These are phyloP conservation scores for Actinernus sp. DNA, from an alignment of 92 coral and sea anemone genomes.

Conservation along the genomic window DNA sequence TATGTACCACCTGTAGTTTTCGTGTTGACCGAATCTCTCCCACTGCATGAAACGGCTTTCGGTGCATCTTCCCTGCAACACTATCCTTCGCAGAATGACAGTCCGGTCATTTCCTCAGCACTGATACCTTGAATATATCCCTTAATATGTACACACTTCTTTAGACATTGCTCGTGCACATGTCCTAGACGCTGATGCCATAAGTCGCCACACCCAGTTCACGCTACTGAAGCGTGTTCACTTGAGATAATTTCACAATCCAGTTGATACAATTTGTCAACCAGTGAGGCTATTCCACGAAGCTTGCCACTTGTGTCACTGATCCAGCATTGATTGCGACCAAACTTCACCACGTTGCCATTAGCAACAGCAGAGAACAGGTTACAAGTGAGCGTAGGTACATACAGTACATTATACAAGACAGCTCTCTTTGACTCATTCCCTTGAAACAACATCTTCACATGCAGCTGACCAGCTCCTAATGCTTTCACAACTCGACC, in stretches of 20 bases:
- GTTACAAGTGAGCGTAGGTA: conserved; percentile 58
- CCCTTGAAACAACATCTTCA: conserved; percentile 51
- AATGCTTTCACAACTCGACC: conserved; percentile 63
- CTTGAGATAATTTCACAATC: conserved; percentile 47
- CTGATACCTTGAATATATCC: conserved; percentile 11
- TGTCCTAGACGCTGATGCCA: conserved; percentile 58
- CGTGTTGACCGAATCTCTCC: conserved; percentile 42
- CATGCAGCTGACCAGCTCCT: conserved; percentile 49
- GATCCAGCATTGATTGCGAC: conserved; percentile 42
- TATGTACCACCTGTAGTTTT: conserved; percentile 41
- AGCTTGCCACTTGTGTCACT: conserved; percentile 50
- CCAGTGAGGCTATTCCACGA: conserved; percentile 45
- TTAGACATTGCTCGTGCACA: conserved; percentile 36
- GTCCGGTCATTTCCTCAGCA: conserved; percentile 23
- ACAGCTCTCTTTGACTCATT: conserved; percentile 41
- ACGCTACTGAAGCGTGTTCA: conserved; percentile 32
- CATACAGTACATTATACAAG: conserved; percentile 53
- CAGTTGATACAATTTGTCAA: conserved; percentile 56
- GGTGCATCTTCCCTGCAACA: conserved; percentile 28
- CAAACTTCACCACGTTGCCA: conserved; percentile 61
- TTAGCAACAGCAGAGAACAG: conserved; percentile 61
- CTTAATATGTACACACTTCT: conserved; percentile 32
- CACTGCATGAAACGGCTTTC: conserved; percentile 48
- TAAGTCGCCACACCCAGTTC: conserved; percentile 16
- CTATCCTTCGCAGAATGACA: conserved; percentile 34